A percentile compares a stretch with the other conserved stretches of the same genome.
phyloP scores from a whole-genome alignment of 2,113 vertebrate genomes.

The Hippotragus niger region DNA sequence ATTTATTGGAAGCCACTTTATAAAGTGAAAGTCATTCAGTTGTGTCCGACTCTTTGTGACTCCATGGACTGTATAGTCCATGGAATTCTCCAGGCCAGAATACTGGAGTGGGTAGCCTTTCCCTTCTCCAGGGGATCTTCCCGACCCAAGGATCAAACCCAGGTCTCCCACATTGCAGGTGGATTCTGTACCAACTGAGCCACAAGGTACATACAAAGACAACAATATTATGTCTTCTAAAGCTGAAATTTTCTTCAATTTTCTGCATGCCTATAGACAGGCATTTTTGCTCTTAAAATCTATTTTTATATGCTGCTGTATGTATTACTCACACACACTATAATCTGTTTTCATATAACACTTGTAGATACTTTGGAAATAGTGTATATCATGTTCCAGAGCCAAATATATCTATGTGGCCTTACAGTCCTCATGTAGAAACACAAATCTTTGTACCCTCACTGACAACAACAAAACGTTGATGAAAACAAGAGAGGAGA shows the following conservation, averaged over 20 bases:
- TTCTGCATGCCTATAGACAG: background rate
- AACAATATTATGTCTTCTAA: background rate
- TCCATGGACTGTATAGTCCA: too few species aligned
- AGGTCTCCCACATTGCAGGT: background rate
- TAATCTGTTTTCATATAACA: background rate
- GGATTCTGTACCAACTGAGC: background rate
- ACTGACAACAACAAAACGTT: too few species aligned
- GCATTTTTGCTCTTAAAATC: background rate
- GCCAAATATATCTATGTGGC: background rate
- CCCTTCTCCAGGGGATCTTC: background rate
- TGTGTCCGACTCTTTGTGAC: rapidly evolving
- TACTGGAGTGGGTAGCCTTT: too few species aligned
- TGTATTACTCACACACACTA: background rate
- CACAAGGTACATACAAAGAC: background rate
- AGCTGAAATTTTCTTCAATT: background rate
- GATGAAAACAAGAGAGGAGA: too few species aligned
- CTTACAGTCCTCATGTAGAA: background rate
- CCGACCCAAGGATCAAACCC: background rate
- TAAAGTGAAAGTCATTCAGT: background rate
- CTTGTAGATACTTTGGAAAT: background rate
- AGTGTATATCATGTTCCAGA: background rate
- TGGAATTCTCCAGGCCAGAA: too few species aligned
- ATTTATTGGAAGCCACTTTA: background rate
- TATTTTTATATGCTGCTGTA: background rate
- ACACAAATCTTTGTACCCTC: too few species aligned